phyloP scores from a whole-genome alignment of 2,888 invertebrate genomes.

The Dryomyza anilis region DNA sequence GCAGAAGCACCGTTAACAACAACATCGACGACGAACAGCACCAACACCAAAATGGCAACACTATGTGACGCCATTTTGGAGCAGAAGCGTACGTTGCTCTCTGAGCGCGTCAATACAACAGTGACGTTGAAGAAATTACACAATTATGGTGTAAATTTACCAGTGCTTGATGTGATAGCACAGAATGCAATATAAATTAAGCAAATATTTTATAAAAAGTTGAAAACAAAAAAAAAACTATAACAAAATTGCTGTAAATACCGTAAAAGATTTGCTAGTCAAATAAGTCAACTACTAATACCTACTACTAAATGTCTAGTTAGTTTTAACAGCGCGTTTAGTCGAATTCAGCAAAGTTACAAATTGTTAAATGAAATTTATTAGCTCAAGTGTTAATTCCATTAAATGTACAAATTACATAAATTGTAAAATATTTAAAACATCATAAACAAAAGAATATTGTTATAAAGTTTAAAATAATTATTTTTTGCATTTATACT shows the following conservation, averaged over 20 bases:
- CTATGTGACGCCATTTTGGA: too few relatives aligned
- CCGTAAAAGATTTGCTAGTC: not conserved
- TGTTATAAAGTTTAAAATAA: not conserved
- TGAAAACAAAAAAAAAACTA: not conserved
- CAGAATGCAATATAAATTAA: too few relatives aligned
- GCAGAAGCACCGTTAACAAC: not conserved
- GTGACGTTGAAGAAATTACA: constrained; percentile 18
- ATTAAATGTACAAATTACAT: constrained; percentile 46
- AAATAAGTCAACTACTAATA: not conserved
- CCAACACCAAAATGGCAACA: too few relatives aligned
- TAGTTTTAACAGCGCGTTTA: constrained; percentile 11
- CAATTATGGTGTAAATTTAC: too few relatives aligned
- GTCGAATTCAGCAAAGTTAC: too few relatives aligned
- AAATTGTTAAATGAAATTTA: not conserved
- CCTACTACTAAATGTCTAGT: constrained; percentile 21
- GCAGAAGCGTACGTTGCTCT: too few relatives aligned
- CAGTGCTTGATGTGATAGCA: too few relatives aligned
- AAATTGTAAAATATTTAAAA: not conserved
- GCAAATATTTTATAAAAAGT: not conserved
- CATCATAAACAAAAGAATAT: not conserved
- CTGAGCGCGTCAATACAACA: too few relatives aligned
- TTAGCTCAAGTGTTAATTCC: constrained; percentile 35
- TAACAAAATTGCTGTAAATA: not conserved
- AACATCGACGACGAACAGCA: not conserved
- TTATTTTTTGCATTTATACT: too few relatives aligned